A percentile compares a stretch with the other conserved stretches of the same genome.
Conservation (phyloP, 2,797 vertebrate species). For the Premnoplex brunnescens region DNA sequence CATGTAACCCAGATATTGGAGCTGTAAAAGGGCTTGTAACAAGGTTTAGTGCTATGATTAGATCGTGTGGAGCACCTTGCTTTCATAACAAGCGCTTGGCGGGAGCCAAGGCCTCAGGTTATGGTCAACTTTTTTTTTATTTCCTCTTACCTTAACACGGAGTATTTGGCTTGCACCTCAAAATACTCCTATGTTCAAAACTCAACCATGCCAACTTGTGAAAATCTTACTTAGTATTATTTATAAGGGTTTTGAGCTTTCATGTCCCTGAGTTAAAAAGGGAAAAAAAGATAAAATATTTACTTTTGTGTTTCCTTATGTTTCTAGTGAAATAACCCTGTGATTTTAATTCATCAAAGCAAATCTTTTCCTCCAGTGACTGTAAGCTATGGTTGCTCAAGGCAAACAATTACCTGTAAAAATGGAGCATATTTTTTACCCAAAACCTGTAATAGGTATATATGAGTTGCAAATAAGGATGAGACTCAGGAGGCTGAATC, state of each 20-base stretch:
- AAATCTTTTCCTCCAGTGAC: conserved; percentile 50
- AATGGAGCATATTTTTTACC: neutral
- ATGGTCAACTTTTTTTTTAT: conserved; percentile 58
- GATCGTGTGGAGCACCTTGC: conserved; percentile 79
- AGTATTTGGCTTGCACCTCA: conserved; percentile 33
- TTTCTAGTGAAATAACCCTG: conserved; percentile 56
- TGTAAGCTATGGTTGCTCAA: conserved; percentile 59
- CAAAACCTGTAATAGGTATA: neutral
- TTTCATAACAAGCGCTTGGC: conserved; percentile 76
- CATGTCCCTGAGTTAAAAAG: conserved; percentile 31
- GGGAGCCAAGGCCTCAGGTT: conserved; percentile 71
- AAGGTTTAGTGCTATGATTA: conserved; percentile 82
- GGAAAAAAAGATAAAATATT: conserved; percentile 16
- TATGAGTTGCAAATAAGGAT: neutral
- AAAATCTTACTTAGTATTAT: conserved; percentile 37
- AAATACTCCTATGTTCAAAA: conserved; percentile 47
- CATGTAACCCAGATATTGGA: conserved; percentile 81
- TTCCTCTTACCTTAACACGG: conserved; percentile 11
- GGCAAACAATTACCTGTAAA: conserved; percentile 66
- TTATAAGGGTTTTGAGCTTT: conserved; percentile 55
- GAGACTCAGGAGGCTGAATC: neutral
- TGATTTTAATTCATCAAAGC: conserved; percentile 67
- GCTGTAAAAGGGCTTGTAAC: conserved; percentile 82
- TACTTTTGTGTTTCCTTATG: conserved; percentile 5
- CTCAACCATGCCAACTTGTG: conserved; percentile 19